Conservation (phyloP, 2,888 invertebrate genomes). For the Agrotis segetum region DNA sequence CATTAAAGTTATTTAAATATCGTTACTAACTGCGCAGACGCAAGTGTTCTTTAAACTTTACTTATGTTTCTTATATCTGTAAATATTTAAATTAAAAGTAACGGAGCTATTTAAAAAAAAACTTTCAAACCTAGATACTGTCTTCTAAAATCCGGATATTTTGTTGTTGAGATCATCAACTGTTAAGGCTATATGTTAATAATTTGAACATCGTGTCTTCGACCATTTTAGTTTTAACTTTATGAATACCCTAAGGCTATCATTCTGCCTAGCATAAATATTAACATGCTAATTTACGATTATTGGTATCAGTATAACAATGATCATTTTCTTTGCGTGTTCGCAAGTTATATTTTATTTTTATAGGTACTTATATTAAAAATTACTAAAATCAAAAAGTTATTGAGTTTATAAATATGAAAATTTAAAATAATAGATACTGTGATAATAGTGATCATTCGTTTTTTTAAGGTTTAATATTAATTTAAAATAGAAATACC, state of each 20-base stretch:
- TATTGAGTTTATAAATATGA: background rate
- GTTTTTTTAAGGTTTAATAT: too few relatives aligned
- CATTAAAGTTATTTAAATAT: slow-evolving; percentile 56
- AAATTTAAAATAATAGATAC: background rate
- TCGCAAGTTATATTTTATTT: slow-evolving; percentile 2
- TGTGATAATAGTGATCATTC: background rate
- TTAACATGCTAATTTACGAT: slow-evolving; percentile 19
- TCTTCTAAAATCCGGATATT: slow-evolving; percentile 9
- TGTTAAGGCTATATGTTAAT: background rate
- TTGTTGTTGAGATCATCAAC: slow-evolving; percentile 35
- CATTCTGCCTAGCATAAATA: slow-evolving; percentile 14
- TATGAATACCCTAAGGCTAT: slow-evolving; percentile 31
- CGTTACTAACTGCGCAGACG: slow-evolving; percentile 28
- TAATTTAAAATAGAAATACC: too few relatives aligned
- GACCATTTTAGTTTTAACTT: slow-evolving; percentile 23
- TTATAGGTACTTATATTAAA: background rate
- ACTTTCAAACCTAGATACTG: background rate
- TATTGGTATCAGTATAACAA: background rate
- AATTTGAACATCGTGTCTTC: slow-evolving; percentile 15
- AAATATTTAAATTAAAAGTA: slow-evolving; percentile 37
- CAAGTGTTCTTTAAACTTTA: slow-evolving; percentile 45
- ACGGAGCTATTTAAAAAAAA: background rate
- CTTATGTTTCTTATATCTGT: slow-evolving; percentile 33
- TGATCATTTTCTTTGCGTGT: slow-evolving; percentile 22
- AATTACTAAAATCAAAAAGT: background rate